Evolutionary conservation across 1,140 invertebrate genomes (phyloP), one percentile per base, ranked within the genome.

Genomic region (Drosophila littoralis): DNA sequence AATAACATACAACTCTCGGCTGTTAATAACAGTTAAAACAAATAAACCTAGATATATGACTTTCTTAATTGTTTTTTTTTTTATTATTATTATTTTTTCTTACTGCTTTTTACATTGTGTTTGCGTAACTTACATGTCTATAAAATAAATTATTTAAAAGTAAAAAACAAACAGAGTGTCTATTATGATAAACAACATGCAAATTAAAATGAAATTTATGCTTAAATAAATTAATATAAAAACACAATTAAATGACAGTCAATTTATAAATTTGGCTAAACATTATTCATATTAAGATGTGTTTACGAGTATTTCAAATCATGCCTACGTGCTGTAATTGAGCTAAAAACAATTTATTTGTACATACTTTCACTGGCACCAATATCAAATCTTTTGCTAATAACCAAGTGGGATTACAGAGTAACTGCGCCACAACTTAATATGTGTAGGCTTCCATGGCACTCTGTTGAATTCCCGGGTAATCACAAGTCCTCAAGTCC

Each of bases 321-420:
- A 4, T 28, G 63, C 28, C 46, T 45, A 40, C 46, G 35, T 58
- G 35, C 36, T 33, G 15, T 51, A 83, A 88, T 88, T 88, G 84
- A 69, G 84, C 84, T 88, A 89, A 77, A 52, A 15, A 71, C 68
- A 83, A 72, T 35, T 32, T 65, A 72, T 84, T 89, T 89, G 84
- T 89, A 89, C 84, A 89, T 84, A 51, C 73, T 90, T 84, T 84
- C 67, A 84, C 84, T 89, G 84, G 84, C 85, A 89, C 84, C 84
- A 89, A 79, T 73, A 74, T 69, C 33, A 57, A 58, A 60, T 71
- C 17, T 51, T 48, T 65, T 58, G 15, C n/a, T 8, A 40, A 28
- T 5, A 55, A 15, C 33, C 50, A 35, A 52, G 7, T 6, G 38
- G 58, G 13, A 45, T 69, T 67, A 50, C 40, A 65, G 63, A 55